phyloP scores from a whole-genome alignment of 2,888 invertebrate species.

The Lasiommata megera region DNA sequence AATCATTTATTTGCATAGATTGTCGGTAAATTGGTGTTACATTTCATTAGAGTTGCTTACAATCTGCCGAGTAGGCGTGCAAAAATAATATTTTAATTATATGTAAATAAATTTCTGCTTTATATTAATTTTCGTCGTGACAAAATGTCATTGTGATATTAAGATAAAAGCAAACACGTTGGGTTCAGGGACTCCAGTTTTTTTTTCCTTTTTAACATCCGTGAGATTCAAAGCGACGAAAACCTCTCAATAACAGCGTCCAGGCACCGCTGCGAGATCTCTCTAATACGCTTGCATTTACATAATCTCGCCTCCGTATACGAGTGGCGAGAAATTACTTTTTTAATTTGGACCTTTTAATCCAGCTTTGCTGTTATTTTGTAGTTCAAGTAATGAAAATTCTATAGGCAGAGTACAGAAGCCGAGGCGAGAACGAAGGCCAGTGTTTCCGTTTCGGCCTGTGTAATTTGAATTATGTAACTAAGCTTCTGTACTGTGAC shows the following conservation, averaged over 20 bases:
- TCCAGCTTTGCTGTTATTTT: not conserved
- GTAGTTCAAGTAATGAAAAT: not conserved
- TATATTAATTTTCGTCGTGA: too few relatives aligned
- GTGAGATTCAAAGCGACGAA: constrained; percentile 1
- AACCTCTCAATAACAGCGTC: not conserved
- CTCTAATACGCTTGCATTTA: constrained; percentile 4
- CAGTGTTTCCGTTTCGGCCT: too few relatives aligned
- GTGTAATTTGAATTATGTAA: too few relatives aligned
- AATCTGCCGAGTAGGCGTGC: too few relatives aligned
- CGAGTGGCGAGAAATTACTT: not conserved
- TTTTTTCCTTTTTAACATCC: not conserved
- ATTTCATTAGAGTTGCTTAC: too few relatives aligned
- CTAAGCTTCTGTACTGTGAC: too few relatives aligned
- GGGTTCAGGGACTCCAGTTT: not conserved
- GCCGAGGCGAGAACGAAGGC: too few relatives aligned
- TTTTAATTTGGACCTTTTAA: constrained; percentile 6
- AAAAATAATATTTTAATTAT: too few relatives aligned
- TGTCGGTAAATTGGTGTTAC: too few relatives aligned
- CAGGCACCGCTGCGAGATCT: not conserved
- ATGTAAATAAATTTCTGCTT: too few relatives aligned
- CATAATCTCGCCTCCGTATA: constrained; percentile 6
- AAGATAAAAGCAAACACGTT: not conserved
- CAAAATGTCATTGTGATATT: not conserved
- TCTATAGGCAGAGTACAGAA: not conserved
- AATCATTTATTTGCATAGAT: too few relatives aligned